Evolutionary conservation across 2,113 vertebrate species (phyloP).

Genomic region (Trogon melanurus): DNA sequence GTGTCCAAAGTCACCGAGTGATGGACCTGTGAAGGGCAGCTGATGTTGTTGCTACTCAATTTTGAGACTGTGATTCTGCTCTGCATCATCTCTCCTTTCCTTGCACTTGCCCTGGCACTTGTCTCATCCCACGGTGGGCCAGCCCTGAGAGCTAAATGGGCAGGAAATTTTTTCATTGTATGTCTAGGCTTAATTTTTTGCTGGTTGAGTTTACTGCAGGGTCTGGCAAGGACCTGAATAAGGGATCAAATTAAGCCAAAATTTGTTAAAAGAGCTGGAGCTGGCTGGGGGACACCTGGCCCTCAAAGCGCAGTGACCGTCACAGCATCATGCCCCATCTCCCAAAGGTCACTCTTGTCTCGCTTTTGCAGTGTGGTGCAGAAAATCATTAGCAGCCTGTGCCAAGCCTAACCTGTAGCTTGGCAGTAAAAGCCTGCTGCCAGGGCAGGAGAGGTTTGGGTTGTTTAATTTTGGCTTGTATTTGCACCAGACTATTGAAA

Average conservation of each 20-base stretch:
- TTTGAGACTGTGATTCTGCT: background rate
- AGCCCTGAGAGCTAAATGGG: background rate
- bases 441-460: background rate
- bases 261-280: background rate
- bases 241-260: background rate
- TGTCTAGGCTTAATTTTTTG: background rate
- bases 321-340: background rate
- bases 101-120: background rate
- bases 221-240: background rate
- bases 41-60: background rate
- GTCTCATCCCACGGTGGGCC: background rate
- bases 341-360: background rate
- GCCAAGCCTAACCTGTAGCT: background rate
- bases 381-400: background rate
- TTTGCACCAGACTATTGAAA: background rate
- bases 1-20: background rate
- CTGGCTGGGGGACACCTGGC: background rate
- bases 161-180: background rate
- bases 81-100: background rate
- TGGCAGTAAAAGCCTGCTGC: background rate
- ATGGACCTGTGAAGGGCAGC: background rate
- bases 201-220: background rate
- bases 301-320: rapidly evolving
- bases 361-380: background rate
- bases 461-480: background rate